Percentiles rank a stretch among this genome's conserved stretches.
Conservation (phyloP, 2,888 invertebrate genomes). For the Chymomyza amoena region DNA sequence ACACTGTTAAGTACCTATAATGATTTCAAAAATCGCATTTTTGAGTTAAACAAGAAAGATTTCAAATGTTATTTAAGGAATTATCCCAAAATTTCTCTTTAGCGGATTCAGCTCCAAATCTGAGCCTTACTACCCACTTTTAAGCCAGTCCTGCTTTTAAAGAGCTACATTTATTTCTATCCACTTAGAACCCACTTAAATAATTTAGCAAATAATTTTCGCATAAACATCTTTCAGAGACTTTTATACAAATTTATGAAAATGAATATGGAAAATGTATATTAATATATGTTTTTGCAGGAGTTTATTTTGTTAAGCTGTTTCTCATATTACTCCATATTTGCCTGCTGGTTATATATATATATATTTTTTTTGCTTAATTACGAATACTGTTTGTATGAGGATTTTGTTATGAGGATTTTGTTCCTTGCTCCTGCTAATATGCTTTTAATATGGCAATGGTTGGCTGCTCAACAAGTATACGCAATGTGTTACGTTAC, state of each 20-base stretch:
- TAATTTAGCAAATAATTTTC: background rate
- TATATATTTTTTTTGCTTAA: background rate
- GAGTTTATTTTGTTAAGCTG: background rate
- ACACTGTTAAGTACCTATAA: no score
- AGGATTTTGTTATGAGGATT: background rate
- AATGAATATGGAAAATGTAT: background rate
- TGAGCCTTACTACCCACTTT: no score
- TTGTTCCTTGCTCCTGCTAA: background rate
- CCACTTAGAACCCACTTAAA: no score
- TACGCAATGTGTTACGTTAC: conserved; percentile 2
- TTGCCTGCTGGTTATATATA: background rate
- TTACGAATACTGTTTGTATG: background rate
- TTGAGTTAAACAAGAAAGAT: no score
- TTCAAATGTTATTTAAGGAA: no score
- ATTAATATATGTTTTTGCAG: background rate
- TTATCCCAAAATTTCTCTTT: no score
- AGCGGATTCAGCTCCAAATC: no score
- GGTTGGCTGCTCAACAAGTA: background rate
- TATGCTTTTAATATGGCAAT: background rate
- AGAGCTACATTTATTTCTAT: no score
- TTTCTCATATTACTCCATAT: background rate
- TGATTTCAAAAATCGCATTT: no score
- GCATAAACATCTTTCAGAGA: no score
- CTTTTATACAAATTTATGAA: background rate
- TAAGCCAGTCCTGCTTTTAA: no score